Percentiles rank a stretch among this genome's conserved stretches.
These are phyloP conservation scores for Discoglossus pictus DNA, from an alignment of 2,797 vertebrate species.

Conservation along the genomic window DNA sequence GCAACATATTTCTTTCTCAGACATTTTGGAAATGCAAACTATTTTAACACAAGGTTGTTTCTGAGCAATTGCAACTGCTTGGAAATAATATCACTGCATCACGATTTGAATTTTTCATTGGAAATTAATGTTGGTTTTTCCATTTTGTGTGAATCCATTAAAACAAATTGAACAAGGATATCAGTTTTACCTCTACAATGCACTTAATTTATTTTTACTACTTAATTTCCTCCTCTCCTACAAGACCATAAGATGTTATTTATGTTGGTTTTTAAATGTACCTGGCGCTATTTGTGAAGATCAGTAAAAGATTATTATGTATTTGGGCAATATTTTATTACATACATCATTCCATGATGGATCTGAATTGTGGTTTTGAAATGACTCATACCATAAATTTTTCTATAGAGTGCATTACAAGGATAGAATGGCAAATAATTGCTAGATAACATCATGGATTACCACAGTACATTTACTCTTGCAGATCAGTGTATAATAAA, in stretches of 20 bases:
- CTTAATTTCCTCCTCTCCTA: constrained; percentile 1
- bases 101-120: not conserved
- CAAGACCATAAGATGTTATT: not conserved
- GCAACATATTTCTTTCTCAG: not conserved
- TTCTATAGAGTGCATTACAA: constrained; percentile 4
- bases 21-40: no score
- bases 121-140: not conserved
- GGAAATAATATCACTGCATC: no score
- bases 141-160: constrained; percentile 13
- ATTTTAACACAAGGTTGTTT: no score
- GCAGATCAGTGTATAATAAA: no score
- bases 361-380: constrained; percentile 6
- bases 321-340: not conserved
- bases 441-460: no score
- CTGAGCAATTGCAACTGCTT: no score
- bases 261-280: constrained; percentile 1
- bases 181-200: not conserved
- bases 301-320: no score
- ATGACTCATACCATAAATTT: not conserved
- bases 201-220: constrained; percentile 18
- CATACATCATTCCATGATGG: not conserved
- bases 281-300: constrained; percentile 1
- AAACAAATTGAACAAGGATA: not conserved
- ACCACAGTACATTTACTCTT: no score
- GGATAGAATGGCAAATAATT: no score